These are phyloP conservation scores for Sula dactylatra DNA, from an alignment of 2,113 vertebrate species.

Conservation along the genomic window DNA sequence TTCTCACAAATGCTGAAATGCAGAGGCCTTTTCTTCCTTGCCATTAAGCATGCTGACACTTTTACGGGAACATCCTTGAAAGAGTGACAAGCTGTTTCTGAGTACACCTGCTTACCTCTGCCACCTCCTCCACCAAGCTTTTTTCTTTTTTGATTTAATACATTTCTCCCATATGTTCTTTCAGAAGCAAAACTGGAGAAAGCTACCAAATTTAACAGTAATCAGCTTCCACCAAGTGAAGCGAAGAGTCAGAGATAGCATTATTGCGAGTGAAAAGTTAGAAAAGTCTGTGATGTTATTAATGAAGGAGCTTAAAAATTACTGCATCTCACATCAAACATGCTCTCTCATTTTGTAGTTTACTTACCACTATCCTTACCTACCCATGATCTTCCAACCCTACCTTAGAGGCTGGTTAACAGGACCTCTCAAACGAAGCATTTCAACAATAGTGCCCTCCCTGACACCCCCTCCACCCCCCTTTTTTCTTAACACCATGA, in stretches of 20 bases:
- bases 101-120: constrained; percentile 1
- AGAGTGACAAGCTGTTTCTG: neutral
- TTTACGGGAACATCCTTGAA: neutral
- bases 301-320: neutral
- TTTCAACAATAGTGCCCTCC: neutral
- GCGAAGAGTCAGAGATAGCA: neutral
- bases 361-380: neutral
- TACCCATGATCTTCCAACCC: neutral
- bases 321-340: no score
- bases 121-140: neutral
- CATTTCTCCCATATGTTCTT: neutral
- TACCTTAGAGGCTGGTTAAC: neutral
- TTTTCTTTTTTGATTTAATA: neutral
- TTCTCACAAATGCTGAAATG: neutral
- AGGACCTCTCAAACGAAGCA: neutral
- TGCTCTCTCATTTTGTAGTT: neutral
- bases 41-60: neutral
- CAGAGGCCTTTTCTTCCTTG: neutral
- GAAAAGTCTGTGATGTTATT: neutral
- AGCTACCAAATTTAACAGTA: neutral
- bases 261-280: neutral
- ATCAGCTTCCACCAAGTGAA: neutral
- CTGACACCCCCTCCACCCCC: no score
- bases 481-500: neutral
- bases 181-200: neutral